phyloP scores from a whole-genome alignment of 2,797 vertebrate genomes.

The Sebastiscus tertius region DNA sequence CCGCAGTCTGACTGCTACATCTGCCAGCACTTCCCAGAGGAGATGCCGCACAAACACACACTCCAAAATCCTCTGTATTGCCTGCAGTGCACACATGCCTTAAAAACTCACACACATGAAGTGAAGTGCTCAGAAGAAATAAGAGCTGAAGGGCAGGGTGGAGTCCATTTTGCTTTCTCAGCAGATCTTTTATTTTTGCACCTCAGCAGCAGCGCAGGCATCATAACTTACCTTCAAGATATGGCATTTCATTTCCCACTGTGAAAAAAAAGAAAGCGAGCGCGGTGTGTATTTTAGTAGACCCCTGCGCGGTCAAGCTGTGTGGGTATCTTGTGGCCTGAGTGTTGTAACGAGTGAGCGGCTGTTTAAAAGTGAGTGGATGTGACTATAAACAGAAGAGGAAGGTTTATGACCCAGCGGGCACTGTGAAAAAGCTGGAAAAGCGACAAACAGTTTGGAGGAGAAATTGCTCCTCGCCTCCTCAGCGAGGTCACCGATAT shows the following conservation, averaged over 20 bases:
- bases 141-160: constrained; percentile 68
- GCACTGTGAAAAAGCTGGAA: constrained; percentile 30
- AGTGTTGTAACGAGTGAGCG: constrained; percentile 24
- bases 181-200: constrained; percentile 68
- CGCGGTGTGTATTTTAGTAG: constrained; percentile 40
- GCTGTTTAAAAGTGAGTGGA: constrained; percentile 31
- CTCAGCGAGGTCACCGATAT: constrained; percentile 38
- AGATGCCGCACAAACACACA: constrained; percentile 48
- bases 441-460: constrained; percentile 28
- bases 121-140: constrained; percentile 53
- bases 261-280: constrained; percentile 19
- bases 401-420: constrained; percentile 42
- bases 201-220: constrained; percentile 54
- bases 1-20: constrained; percentile 63
- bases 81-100: constrained; percentile 38
- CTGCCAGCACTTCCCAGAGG: constrained; percentile 55
- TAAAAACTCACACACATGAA: constrained; percentile 29
- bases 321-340: constrained; percentile 47
- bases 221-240: constrained; percentile 49
- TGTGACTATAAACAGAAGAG: constrained; percentile 61
- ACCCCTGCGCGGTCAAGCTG: constrained; percentile 39
- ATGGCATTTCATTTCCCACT: constrained; percentile 40
- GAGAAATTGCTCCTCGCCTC: constrained; percentile 22
- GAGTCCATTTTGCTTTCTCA: constrained; percentile 69
- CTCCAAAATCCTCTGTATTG: constrained; percentile 25